Evolutionary conservation across 2,888 invertebrate genomes (phyloP).

Genomic region (Malacosoma neustria): DNA sequence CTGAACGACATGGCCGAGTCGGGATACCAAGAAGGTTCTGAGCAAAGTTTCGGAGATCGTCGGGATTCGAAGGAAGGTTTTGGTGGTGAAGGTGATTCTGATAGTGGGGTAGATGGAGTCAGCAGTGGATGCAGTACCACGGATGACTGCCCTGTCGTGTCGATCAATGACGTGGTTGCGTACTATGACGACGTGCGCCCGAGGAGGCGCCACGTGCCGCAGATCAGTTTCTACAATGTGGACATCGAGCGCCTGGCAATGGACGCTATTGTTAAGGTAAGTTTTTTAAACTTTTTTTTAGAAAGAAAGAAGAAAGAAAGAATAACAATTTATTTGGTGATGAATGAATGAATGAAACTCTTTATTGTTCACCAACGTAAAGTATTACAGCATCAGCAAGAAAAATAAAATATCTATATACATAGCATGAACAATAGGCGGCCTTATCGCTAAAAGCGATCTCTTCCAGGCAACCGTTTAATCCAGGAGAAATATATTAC

Average conservation of each 20-base stretch:
- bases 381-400: too few relatives aligned
- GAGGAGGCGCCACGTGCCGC: constrained; percentile 55
- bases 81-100: constrained; percentile 62
- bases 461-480: too few relatives aligned
- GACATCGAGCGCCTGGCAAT: constrained; percentile 61
- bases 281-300: constrained; percentile 12
- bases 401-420: too few relatives aligned
- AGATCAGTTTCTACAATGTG: constrained; percentile 60
- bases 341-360: too few relatives aligned
- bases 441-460: too few relatives aligned
- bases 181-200: constrained; percentile 64
- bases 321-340: background rate
- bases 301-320: background rate
- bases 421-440: too few relatives aligned
- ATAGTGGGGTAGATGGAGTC: constrained; percentile 74
- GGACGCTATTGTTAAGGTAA: constrained; percentile 56
- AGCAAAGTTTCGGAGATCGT: constrained; percentile 58
- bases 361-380: too few relatives aligned
- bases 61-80: constrained; percentile 63
- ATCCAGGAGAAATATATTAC: too few relatives aligned
- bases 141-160: constrained; percentile 73
- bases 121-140: constrained; percentile 75
- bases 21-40: constrained; percentile 63
- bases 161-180: constrained; percentile 66
- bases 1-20: constrained; percentile 69